Evolutionary conservation across 2,113 vertebrate genomes (phyloP).

Genomic region (Phrynocephalus versicolor): DNA sequence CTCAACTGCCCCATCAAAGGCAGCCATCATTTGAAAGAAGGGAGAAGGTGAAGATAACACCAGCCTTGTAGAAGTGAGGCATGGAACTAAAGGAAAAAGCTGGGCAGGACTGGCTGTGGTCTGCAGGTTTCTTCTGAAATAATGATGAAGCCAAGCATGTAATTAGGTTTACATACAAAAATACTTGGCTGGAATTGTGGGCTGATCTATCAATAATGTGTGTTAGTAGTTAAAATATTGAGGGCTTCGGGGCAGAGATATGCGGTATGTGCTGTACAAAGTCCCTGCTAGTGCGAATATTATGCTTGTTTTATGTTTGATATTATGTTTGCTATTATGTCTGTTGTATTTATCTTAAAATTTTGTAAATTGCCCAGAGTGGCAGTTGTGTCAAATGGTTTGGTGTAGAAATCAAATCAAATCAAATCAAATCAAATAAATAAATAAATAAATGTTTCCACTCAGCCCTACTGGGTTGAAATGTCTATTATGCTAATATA

Average conservation of each 20-base stretch:
- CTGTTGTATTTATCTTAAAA: no score
- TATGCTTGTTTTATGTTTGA: no score
- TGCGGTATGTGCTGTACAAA: not conserved
- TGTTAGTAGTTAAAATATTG: not conserved
- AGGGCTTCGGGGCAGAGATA: not conserved
- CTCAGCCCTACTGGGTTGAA: slow-evolving; percentile 45
- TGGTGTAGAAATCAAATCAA: no score
- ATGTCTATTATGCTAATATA: slow-evolving; percentile 16
- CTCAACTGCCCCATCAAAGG: not conserved
- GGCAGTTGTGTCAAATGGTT: no score
- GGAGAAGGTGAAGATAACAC: no score
- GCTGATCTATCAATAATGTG: not conserved
- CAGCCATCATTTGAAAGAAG: not conserved
- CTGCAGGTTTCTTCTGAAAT: not conserved
- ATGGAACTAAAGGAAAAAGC: not conserved
- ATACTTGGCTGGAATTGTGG: not conserved
- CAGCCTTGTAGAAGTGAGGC: not conserved
- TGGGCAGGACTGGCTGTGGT: not conserved
- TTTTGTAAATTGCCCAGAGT: no score
- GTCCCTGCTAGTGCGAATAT: not conserved
- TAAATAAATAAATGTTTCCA: no score
- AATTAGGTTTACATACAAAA: not conserved
- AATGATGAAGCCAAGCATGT: not conserved
- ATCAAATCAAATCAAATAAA: no score
- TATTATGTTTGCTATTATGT: no score